Evolutionary conservation across 2,888 invertebrate genomes (phyloP).

Genomic region (Anagyrus pseudococci): DNA sequence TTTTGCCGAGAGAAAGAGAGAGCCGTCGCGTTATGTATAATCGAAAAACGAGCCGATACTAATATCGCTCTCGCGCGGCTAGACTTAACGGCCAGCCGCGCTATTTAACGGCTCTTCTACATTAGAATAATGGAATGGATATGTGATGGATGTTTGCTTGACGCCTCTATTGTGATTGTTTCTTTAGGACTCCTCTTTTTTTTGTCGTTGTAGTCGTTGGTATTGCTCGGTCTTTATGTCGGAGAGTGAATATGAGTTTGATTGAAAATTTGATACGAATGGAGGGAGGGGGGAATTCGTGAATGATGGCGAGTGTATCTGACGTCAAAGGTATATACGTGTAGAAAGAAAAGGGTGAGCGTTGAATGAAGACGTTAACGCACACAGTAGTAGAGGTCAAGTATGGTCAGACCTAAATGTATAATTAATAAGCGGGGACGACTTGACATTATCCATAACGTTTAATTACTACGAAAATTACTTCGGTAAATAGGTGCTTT

Average conservation of each 20-base stretch:
- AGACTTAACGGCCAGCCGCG: too few species aligned
- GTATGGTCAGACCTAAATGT: neutral
- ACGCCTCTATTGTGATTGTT: too few species aligned
- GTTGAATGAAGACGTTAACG: too few species aligned
- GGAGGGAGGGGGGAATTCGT: neutral
- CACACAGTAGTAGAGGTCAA: neutral
- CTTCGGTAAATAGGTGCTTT: too few species aligned
- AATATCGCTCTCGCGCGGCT: conserved; percentile 8
- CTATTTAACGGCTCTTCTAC: too few species aligned
- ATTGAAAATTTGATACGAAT: neutral
- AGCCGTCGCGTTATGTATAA: neutral
- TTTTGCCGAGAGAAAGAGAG: neutral
- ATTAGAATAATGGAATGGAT: neutral
- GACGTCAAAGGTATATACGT: neutral
- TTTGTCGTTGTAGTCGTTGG: too few species aligned
- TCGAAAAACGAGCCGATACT: conserved; percentile 11
- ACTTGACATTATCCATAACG: too few species aligned
- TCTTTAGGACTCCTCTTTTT: neutral
- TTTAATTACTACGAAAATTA: too few species aligned
- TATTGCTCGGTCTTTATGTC: neutral
- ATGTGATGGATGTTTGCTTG: too few species aligned
- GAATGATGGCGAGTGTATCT: neutral
- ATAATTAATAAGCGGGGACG: too few species aligned
- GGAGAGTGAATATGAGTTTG: neutral
- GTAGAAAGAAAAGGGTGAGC: neutral